phyloP scores from a whole-genome alignment of 92 coral and sea anemone genomes.

The Phymanthus crucifer region DNA sequence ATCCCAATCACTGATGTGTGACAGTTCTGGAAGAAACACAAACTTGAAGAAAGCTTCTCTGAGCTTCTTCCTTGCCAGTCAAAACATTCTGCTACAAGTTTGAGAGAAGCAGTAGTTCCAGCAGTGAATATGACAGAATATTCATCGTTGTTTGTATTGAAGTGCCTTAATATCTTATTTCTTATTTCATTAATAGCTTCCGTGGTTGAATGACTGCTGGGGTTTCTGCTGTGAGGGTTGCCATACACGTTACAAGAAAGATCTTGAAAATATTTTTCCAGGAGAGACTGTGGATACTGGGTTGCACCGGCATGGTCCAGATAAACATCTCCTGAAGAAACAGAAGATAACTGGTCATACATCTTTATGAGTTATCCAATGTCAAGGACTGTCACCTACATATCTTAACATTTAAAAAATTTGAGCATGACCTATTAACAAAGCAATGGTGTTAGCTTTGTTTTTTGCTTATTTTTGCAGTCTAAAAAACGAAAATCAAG shows the following conservation, averaged over 20 bases:
- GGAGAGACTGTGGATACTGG: slow-evolving; percentile 78
- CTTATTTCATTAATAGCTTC: slow-evolving; percentile 78
- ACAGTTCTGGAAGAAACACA: slow-evolving; percentile 77
- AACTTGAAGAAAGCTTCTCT: slow-evolving; percentile 31
- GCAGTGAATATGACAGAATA: slow-evolving; percentile 87
- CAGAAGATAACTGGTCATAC: not conserved
- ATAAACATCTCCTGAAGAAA: slow-evolving; percentile 69
- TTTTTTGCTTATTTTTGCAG: not conserved
- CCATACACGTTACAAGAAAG: slow-evolving; percentile 78
- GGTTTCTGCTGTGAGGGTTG: slow-evolving; percentile 91
- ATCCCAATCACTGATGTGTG: slow-evolving; percentile 98
- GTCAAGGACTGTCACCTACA: too few species aligned
- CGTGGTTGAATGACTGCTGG: slow-evolving; percentile 76
- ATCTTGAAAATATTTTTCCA: slow-evolving; percentile 59
- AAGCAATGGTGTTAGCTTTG: not conserved
- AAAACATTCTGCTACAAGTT: slow-evolving; percentile 80
- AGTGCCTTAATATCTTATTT: slow-evolving; percentile 67
- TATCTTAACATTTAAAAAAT: not conserved
- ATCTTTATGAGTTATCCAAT: not conserved
- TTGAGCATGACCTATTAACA: not conserved
- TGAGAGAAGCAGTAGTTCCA: slow-evolving; percentile 85
- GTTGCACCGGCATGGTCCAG: slow-evolving; percentile 88
- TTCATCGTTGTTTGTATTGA: slow-evolving; percentile 74
- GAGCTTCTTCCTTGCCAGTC: slow-evolving; percentile 45
- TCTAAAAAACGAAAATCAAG: not conserved